Base-by-base conservation (phyloP, 1,140 invertebrate species). In the Cecropterus lyciades region DNA sequence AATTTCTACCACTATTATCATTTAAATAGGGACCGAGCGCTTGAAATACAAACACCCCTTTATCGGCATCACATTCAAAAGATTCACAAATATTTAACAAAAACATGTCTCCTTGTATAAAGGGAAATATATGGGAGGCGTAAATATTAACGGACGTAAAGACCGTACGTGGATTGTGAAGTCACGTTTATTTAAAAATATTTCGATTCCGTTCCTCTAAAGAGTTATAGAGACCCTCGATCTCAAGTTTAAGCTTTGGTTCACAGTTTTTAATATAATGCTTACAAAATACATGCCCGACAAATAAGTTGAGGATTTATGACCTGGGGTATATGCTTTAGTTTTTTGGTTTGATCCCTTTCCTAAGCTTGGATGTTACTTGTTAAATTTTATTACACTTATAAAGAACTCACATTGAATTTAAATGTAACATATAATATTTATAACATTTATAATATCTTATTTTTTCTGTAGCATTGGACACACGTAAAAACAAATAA, bases 1-100 rank as follows among this genome's bases (percentile, higher is more conserved):
- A 91, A 89, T 91, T 89, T 85, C 76, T 78, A 88, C 88, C 84
- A 85, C 86, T 88, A 91, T 91, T 91, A 91, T 89, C 73, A 91
- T 89, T 91, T 84, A 91, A 89, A 91, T 91, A 75, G 76, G 57
- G 74, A 74, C 73, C 71, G 80, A 75, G 80, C n/a, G n/a, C 82
- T 85, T 82, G 80, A 85, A 73, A 87, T 80, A 84, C 78, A 80
- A 80, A 82, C 82, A 87, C 71, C 79, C 78, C 77, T 80, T 84
- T 82, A 80, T 78, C 75, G 72, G 69, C 53, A 59, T 65, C 56
- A 62, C 63, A 77, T 74, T 78, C 72, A 76, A 80, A 68, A 80
- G 69, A 80, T 85, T 85, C 74, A 86, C 82, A 72, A 85, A 84
- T 85, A 84, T 85, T 82, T 80, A 70, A 82, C 69, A 79, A 79